phyloP scores from a whole-genome alignment of 2,113 vertebrate species.

The Anolis sagrei region DNA sequence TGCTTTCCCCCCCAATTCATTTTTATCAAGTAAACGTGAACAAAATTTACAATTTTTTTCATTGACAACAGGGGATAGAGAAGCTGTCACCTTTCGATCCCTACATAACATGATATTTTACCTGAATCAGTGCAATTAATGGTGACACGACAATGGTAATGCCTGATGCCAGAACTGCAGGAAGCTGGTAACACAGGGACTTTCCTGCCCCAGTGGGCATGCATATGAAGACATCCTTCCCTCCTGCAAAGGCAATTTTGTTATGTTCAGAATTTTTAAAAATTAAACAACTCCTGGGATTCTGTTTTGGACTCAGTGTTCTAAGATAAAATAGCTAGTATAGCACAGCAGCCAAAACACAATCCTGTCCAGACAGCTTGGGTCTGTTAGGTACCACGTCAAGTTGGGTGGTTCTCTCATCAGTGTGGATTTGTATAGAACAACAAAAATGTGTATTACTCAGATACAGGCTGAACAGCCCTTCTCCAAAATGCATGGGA shows the following conservation, averaged over 20 bases:
- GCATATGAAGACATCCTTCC: slow-evolving; percentile 94
- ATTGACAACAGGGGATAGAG: too few species aligned
- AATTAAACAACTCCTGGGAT: background rate
- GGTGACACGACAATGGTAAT: slow-evolving; percentile 96
- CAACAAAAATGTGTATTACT: too few species aligned
- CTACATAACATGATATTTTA: slow-evolving; percentile 66
- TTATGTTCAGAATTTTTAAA: slow-evolving; percentile 50
- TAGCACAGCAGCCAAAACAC: rapidly evolving
- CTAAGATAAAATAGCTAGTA: too few species aligned
- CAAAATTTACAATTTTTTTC: too few species aligned
- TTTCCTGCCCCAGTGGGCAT: slow-evolving; percentile 99
- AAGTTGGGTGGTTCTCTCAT: too few species aligned
- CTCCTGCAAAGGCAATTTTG: slow-evolving; percentile 81
- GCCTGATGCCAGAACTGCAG: slow-evolving; percentile 88
- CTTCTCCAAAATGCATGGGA: too few species aligned
- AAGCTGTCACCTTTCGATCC: rapidly evolving
- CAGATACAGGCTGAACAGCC: too few species aligned
- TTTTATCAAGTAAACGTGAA: too few species aligned
- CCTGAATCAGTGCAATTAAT: slow-evolving; percentile 97
- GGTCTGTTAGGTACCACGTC: too few species aligned
- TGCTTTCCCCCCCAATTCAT: background rate
- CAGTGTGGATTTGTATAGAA: too few species aligned
- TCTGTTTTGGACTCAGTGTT: background rate
- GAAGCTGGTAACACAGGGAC: slow-evolving; percentile 96
- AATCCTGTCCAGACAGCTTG: background rate